Evolutionary conservation across 2,113 vertebrate genomes (phyloP).

Genomic region (Xiphorhynchus elegans): DNA sequence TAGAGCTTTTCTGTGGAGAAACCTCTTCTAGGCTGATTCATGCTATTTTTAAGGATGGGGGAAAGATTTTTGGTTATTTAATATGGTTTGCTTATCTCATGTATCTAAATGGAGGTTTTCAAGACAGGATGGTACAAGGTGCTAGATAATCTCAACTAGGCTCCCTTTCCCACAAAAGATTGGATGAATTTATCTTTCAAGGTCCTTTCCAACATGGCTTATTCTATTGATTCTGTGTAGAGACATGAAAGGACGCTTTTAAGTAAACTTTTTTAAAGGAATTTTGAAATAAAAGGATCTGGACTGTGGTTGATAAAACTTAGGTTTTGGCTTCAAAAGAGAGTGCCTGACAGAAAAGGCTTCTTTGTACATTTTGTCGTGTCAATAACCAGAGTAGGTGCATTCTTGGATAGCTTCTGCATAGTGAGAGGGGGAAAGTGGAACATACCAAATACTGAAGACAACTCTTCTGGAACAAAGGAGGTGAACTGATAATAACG

Average conservation of each 20-base stretch:
- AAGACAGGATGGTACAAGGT: background rate
- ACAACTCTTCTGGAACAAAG: background rate
- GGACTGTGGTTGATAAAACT: background rate
- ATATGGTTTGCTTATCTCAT: background rate
- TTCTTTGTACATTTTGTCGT: background rate
- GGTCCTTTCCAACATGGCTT: background rate
- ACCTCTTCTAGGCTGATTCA: background rate
- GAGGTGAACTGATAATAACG: background rate
- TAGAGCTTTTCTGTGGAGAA: fast-evolving
- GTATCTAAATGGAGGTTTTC: background rate
- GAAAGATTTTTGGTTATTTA: background rate
- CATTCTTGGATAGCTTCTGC: background rate
- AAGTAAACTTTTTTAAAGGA: background rate
- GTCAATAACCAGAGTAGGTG: background rate
- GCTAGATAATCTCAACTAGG: background rate
- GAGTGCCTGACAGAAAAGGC: background rate
- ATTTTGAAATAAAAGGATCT: background rate
- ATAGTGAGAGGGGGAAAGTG: background rate
- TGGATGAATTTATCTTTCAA: background rate
- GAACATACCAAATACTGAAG: background rate
- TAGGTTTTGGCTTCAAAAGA: background rate
- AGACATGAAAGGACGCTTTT: background rate
- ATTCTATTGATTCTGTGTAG: background rate
- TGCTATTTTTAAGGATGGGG: background rate
- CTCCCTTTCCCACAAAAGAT: background rate